Evolutionary conservation across 1,140 invertebrate species (phyloP).

Genomic region (Vanessa tameamea): DNA sequence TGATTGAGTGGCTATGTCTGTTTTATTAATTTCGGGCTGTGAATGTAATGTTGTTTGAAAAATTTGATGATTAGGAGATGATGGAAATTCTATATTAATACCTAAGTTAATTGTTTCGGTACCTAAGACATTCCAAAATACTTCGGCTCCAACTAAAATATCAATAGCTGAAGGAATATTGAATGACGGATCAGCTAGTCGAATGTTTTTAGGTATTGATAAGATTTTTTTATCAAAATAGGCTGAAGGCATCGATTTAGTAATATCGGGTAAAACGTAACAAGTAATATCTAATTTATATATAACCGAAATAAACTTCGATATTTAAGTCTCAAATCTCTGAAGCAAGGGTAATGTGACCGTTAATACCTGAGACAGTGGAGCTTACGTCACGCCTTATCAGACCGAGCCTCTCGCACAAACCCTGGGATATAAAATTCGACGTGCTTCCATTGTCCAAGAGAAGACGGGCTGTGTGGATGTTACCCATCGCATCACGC

Average conservation of each 20-base stretch:
- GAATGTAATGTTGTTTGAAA: background rate
- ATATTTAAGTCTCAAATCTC: slow-evolving; percentile 36
- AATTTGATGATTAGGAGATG: background rate
- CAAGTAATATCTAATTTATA: too few species aligned
- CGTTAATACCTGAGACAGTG: slow-evolving; percentile 21
- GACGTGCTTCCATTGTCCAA: slow-evolving; percentile 27
- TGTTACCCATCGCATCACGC: background rate
- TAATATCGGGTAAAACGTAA: too few species aligned
- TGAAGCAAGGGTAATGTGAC: slow-evolving; percentile 20
- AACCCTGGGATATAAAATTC: slow-evolving; percentile 35
- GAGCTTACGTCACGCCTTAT: slow-evolving; percentile 18
- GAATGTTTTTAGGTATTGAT: slow-evolving; percentile 30
- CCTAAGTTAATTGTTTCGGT: slow-evolving; percentile 40
- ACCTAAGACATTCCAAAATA: slow-evolving; percentile 38
- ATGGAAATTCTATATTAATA: slow-evolving; percentile 19
- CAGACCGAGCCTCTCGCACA: slow-evolving; percentile 39
- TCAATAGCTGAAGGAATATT: slow-evolving; percentile 30
- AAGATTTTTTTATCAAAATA: too few species aligned
- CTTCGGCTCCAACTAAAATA: slow-evolving; percentile 29
- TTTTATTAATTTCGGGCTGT: slow-evolving; percentile 14
- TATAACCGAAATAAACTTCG: too few species aligned
- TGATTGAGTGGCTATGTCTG: background rate
- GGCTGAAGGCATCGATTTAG: too few species aligned
- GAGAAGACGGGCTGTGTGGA: too few species aligned
- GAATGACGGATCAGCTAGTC: slow-evolving; percentile 35